A percentile compares a stretch with the other conserved stretches of the same genome.
phyloP scores from a whole-genome alignment of 2,113 vertebrate genomes.

The Felis chaus region DNA sequence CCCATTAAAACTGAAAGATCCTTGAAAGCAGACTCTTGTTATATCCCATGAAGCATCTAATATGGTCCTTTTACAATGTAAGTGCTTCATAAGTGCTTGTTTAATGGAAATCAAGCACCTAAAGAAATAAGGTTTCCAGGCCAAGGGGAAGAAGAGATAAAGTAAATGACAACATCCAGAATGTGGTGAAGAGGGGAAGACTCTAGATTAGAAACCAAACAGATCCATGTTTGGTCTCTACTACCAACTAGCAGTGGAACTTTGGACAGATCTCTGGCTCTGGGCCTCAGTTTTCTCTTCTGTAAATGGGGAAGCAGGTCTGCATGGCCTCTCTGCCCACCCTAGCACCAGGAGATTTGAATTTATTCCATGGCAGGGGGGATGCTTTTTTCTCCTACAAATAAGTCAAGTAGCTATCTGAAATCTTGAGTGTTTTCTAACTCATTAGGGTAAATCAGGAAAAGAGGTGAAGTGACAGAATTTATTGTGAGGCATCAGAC shows the following conservation, averaged over 20 bases:
- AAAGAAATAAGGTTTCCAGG: conserved; percentile 31
- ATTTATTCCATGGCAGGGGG: not conserved
- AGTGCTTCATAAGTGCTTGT: conserved; percentile 17
- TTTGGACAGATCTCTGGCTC: not conserved
- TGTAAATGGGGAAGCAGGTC: not conserved
- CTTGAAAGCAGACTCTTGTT: not conserved
- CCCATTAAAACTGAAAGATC: conserved; percentile 44
- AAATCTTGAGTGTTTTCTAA: conserved; percentile 22
- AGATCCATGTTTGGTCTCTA: not conserved
- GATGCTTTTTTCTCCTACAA: not conserved
- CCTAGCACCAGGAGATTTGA: not conserved
- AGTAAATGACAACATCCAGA: not conserved
- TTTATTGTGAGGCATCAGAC: conserved; percentile 45
- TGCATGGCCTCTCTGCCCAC: not conserved
- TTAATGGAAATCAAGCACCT: conserved; percentile 47
- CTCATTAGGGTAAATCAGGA: not conserved
- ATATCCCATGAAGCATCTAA: not conserved
- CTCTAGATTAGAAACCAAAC: not conserved
- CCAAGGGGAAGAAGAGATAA: not conserved
- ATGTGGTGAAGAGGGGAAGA: not conserved
- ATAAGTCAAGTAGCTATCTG: not conserved
- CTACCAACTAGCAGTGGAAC: not conserved
- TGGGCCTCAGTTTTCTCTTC: not conserved
- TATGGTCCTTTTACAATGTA: conserved; percentile 34
- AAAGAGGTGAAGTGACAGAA: not conserved